Percentiles rank a stretch among this genome's conserved stretches.
These are phyloP conservation scores for Drosophila azteca DNA, from an alignment of 1,140 invertebrate genomes.

Conservation along the genomic window DNA sequence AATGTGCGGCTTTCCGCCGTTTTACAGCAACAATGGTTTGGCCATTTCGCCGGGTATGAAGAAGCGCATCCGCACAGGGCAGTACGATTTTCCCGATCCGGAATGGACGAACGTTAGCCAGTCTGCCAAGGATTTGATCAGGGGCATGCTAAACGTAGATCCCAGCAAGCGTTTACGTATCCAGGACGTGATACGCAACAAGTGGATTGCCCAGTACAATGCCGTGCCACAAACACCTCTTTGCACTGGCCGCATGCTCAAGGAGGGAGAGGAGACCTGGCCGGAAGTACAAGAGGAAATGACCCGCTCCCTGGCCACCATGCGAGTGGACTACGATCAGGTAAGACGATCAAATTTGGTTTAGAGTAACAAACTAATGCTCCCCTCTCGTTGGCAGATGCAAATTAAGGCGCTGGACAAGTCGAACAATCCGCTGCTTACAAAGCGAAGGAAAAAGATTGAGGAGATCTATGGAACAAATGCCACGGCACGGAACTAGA, in stretches of 20 bases:
- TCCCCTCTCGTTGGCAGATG: slow-evolving; percentile 84
- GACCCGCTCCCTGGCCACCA: slow-evolving; percentile 97
- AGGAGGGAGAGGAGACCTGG: slow-evolving; percentile 96
- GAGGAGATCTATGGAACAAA: slow-evolving; percentile 51
- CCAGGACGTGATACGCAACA: slow-evolving; percentile 94
- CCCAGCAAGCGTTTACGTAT: slow-evolving; percentile 95
- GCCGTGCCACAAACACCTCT: slow-evolving; percentile 97
- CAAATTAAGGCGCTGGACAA: slow-evolving; percentile 95
- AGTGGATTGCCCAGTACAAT: slow-evolving; percentile 95
- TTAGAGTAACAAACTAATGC: not conserved
- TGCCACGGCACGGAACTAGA: slow-evolving; percentile 33
- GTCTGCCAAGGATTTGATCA: slow-evolving; percentile 97
- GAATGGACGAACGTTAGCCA: slow-evolving; percentile 98
- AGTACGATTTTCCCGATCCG: slow-evolving; percentile 98
- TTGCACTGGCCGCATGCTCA: slow-evolving; percentile 93
- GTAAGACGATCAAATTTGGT: slow-evolving; percentile 62
- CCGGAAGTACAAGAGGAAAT: slow-evolving; percentile 99
- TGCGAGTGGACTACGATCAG: slow-evolving; percentile 97
- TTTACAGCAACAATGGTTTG: slow-evolving; percentile 98
- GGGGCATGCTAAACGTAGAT: slow-evolving; percentile 96
- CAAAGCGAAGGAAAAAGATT: slow-evolving; percentile 91
- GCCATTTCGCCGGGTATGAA: slow-evolving; percentile 99
- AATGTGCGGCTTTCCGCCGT: slow-evolving; percentile 98
- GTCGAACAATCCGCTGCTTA: slow-evolving; percentile 95
- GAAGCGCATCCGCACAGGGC: slow-evolving; percentile 96